Conservation (phyloP, 2,888 invertebrate genomes). For the Nomada fabriciana region DNA sequence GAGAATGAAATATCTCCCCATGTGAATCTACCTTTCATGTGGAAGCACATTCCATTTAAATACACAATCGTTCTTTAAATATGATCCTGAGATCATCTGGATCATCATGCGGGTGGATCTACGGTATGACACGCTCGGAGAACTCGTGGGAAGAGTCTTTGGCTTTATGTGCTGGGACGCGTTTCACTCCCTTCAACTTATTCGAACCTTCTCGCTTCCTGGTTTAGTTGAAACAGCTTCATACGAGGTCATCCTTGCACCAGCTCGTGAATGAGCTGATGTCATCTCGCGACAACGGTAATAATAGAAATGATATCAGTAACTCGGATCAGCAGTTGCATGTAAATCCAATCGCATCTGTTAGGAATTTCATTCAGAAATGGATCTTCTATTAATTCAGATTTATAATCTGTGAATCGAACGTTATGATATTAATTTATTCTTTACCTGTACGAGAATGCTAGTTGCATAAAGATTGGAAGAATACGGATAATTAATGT, state of each 20-base stretch:
- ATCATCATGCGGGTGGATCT: conserved; percentile 42
- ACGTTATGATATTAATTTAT: not conserved
- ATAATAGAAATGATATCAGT: conserved; percentile 67
- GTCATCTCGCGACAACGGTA: conserved; percentile 50
- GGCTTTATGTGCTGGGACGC: not conserved
- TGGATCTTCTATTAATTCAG: not conserved
- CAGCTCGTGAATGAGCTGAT: conserved; percentile 49
- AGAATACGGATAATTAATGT: too few relatives aligned
- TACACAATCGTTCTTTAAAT: conserved; percentile 13
- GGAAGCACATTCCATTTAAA: conserved; percentile 23
- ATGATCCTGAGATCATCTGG: conserved; percentile 15
- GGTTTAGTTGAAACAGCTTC: conserved; percentile 36
- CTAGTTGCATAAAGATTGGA: too few relatives aligned
- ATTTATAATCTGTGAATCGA: not conserved
- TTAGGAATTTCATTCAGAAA: not conserved
- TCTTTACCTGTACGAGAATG: not conserved
- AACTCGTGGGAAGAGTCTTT: conserved; percentile 49
- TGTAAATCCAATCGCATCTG: conserved; percentile 15
- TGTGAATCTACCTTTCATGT: conserved; percentile 13
- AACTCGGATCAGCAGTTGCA: conserved; percentile 21
- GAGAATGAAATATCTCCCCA: too few relatives aligned
- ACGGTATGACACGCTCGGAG: conserved; percentile 24
- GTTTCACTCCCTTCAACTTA: conserved; percentile 29
- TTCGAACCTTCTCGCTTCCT: conserved; percentile 41
- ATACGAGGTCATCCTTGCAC: conserved; percentile 29